Conservation (phyloP, 2,113 vertebrate genomes). For the Caretta caretta region DNA sequence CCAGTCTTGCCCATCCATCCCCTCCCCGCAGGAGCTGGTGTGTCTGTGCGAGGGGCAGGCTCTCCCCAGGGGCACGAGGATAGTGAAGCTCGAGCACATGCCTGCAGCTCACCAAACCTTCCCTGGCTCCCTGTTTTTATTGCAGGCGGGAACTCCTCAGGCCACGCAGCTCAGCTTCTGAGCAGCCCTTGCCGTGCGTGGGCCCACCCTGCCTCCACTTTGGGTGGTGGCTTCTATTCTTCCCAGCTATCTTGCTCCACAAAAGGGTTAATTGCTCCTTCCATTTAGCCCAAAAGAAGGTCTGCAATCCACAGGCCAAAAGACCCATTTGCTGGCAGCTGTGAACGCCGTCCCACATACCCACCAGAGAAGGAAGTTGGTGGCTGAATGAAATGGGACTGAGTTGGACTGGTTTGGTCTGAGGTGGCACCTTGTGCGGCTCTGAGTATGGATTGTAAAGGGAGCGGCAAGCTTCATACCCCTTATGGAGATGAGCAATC, state of each 20-base stretch:
- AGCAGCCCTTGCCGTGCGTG: too few relatives aligned
- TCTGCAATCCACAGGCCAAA: background rate
- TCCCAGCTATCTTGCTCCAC: too few relatives aligned
- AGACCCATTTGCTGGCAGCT: background rate
- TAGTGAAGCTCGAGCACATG: too few relatives aligned
- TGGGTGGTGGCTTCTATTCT: background rate
- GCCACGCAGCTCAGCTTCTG: background rate
- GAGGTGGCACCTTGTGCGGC: too few relatives aligned
- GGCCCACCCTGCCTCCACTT: background rate
- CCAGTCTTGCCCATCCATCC: background rate
- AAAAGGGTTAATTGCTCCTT: background rate
- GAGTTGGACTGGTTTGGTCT: too few relatives aligned
- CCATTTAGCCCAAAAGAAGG: background rate
- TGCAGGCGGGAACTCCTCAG: background rate
- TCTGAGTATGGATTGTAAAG: background rate
- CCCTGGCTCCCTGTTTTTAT: background rate
- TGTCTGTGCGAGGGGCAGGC: background rate
- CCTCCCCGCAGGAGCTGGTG: background rate
- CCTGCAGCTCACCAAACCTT: background rate
- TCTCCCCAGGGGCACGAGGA: background rate
- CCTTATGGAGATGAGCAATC: background rate
- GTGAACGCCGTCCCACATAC: background rate
- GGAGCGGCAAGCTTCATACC: background rate
- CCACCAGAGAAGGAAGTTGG: background rate
- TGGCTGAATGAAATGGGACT: too few relatives aligned